Base-by-base conservation (phyloP, 2,113 vertebrate genomes). In the Corydoras maculifer region DNA sequence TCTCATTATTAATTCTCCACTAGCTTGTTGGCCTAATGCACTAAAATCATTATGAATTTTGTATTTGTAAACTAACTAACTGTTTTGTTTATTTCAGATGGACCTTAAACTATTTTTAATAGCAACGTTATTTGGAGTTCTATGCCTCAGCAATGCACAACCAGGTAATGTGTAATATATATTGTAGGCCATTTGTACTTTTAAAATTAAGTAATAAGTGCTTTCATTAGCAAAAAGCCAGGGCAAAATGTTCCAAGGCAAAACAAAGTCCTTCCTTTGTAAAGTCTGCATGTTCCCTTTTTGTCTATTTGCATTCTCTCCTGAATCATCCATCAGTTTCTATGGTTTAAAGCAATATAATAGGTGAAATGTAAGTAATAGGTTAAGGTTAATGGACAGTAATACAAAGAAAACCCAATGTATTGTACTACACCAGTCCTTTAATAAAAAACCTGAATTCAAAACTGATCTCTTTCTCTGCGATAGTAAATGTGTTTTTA, bases 31-130 rank as follows among this genome's bases (percentile, higher is more conserved):
- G 35, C 35, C 35, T 43, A 43, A 43, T 8, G 7, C 35, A 43
- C 35, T 43, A 8, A 43, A 4, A 43, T 43, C 7, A 43, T 43
- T 43, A 7, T 43, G 65, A 29, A 53, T 51, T 66, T 1, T 54
- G 8, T 62, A 25, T 35, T 8, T 49, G 31, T 43, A 43, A 43
- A 43, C 35, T 43, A 8, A 5, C 35, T 8, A 43, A 5, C 35
- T 43, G 35, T 43, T 29, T 6, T 30, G 4, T 70, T 51, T 80
- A n/a, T 83, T 88, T 65, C 78, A 91, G 89, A 90, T 91, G 88
- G 85, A 88, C 78, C 80, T 87, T 76, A 89, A 87, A 79, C 76
- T 90, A 69, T 82, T 88, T 63, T 73, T 88, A 66, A 69, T 88
- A 66, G 78, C 82, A 6, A 64, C 74, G 1, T 74, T 89, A 72